Evolutionary conservation across 1,140 invertebrate species (phyloP).

Genomic region (Phthorimaea operculella): DNA sequence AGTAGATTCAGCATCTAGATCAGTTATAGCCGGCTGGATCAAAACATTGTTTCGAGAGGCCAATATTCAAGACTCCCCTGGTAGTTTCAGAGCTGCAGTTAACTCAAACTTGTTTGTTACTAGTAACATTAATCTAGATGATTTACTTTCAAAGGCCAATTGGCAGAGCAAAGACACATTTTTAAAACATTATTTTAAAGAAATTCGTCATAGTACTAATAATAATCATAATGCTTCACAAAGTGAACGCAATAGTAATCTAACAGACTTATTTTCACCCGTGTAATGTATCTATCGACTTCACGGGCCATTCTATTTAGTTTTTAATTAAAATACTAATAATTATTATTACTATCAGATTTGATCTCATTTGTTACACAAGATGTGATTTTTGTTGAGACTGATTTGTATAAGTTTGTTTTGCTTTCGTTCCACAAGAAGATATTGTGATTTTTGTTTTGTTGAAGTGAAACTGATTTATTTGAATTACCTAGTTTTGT

Average conservation of each 20-base stretch:
- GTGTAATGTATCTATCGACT: neutral
- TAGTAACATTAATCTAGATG: conserved; percentile 13
- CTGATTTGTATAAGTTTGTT: no score
- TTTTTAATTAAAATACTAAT: no score
- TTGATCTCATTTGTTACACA: no score
- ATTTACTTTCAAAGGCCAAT: conserved; percentile 13
- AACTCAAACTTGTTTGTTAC: conserved; percentile 12
- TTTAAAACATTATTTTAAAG: conserved; percentile 21
- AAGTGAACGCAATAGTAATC: neutral
- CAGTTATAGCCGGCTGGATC: conserved; percentile 30
- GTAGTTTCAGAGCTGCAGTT: conserved; percentile 21
- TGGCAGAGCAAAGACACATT: conserved; percentile 17
- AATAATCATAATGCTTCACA: no score
- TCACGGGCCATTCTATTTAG: no score
- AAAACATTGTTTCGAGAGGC: conserved; percentile 13
- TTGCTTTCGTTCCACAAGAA: no score
- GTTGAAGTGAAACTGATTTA: no score
- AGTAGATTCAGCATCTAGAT: conserved; percentile 23
- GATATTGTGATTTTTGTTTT: no score
- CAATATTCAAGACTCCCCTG: conserved; percentile 18
- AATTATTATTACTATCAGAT: no score
- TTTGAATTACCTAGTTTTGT: no score
- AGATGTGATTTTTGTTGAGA: no score
- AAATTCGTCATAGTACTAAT: neutral
- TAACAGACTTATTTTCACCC: neutral